These are phyloP conservation scores for Fregetta grallaria DNA, from an alignment of 2,113 vertebrate genomes.

Conservation along the genomic window DNA sequence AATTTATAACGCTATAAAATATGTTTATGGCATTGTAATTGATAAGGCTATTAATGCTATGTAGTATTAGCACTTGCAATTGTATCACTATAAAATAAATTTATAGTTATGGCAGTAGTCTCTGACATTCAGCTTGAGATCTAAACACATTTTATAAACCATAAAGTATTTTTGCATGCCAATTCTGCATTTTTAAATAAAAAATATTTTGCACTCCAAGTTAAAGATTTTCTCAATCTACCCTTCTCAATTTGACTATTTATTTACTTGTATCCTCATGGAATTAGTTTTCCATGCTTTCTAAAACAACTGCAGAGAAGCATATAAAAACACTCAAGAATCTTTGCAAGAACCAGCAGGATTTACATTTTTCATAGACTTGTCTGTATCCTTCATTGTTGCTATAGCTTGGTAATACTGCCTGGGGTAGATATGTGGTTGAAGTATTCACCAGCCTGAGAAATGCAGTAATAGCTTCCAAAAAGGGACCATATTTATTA, in stretches of 20 bases:
- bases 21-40: constrained; percentile 52
- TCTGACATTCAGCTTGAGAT: not conserved
- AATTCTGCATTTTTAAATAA: not conserved
- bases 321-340: not conserved
- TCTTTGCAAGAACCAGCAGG: not conserved
- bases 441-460: not conserved
- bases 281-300: not conserved
- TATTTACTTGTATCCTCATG: not conserved
- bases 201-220: not conserved
- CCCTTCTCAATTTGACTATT: not conserved
- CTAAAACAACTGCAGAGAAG: not conserved
- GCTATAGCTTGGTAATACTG: not conserved
- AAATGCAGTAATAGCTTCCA: not conserved
- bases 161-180: not conserved
- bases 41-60: constrained; percentile 47
- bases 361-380: not conserved
- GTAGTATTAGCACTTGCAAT: constrained; percentile 5
- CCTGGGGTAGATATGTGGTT: not conserved
- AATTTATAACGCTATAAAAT: constrained; percentile 48
- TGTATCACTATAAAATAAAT: constrained; percentile 39
- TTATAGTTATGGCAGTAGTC: constrained; percentile 13
- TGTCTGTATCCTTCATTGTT: not conserved
- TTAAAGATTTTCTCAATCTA: not conserved
- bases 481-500: not conserved
- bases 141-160: not conserved